A percentile compares a stretch with the other conserved stretches of the same genome.
Conservation (phyloP, 2,797 vertebrate genomes). For the Sphaeramia orbicularis region DNA sequence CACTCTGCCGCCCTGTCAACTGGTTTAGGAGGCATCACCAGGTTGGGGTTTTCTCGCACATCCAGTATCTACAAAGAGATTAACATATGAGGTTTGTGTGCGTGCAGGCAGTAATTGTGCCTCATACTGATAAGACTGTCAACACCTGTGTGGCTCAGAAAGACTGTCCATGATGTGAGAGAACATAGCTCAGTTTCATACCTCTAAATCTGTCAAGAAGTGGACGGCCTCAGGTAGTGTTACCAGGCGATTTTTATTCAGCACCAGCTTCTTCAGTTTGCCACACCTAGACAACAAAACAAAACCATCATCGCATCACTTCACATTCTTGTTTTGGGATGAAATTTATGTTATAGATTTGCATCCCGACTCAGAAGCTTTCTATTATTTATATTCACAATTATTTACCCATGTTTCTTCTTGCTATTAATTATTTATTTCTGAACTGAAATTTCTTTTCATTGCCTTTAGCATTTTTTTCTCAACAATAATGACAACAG, state of each 20-base stretch:
- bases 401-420: too few species aligned
- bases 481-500: too few species aligned
- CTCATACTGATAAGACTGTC: not conserved
- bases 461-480: too few species aligned
- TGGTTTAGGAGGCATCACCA: conserved; percentile 98
- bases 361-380: too few species aligned
- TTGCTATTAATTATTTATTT: too few species aligned
- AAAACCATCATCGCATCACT: not conserved
- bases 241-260: conserved; percentile 97
- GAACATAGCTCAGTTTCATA: conserved; percentile 50
- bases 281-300: conserved; percentile 87
- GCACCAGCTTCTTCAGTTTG: conserved; percentile 94
- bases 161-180: too few species aligned
- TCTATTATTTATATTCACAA: too few species aligned
- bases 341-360: not conserved
- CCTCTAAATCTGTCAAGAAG: conserved; percentile 93
- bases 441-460: too few species aligned
- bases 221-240: conserved; percentile 96
- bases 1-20: conserved; percentile 90
- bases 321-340: not conserved
- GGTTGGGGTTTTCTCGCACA: conserved; percentile 95
- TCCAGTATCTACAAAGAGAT: conserved; percentile 88
- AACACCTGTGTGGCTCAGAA: too few species aligned
- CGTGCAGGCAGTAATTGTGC: too few species aligned
- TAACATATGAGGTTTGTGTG: not conserved